Conservation (phyloP, 2,797 vertebrate species). For the Smutsia temminckii region DNA sequence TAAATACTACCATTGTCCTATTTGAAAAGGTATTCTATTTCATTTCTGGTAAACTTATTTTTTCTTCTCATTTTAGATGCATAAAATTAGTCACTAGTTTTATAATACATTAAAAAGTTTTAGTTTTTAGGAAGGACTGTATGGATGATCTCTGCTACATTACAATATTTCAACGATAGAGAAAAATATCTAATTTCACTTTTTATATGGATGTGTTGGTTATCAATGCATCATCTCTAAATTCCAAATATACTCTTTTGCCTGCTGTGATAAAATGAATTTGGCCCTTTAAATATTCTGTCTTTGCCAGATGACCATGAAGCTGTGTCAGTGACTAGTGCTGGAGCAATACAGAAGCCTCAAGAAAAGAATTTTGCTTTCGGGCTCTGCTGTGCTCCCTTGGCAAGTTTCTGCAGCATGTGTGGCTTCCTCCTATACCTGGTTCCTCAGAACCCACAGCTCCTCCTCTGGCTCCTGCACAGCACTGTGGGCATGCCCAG, state of each 20-base stretch:
- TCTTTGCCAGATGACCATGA: background rate
- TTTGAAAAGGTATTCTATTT: constrained; percentile 31
- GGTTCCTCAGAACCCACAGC: background rate
- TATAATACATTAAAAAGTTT: background rate
- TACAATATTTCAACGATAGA: constrained; percentile 1
- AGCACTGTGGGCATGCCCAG: accelerated
- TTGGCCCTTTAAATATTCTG: background rate
- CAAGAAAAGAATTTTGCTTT: background rate
- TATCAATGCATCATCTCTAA: background rate
- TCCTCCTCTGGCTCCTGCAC: accelerated
- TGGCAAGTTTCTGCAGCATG: background rate
- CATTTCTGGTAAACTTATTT: background rate
- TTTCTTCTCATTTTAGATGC: background rate
- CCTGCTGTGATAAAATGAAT: background rate
- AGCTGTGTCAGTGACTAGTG: background rate
- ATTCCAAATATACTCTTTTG: background rate
- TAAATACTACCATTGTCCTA: constrained; percentile 32
- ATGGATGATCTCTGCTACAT: background rate
- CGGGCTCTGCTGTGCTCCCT: accelerated
- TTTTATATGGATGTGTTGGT: background rate
- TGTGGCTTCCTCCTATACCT: accelerated
- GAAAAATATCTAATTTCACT: background rate
- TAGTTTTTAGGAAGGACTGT: background rate
- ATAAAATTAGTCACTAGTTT: constrained; percentile 1
- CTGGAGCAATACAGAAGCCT: background rate